Evolutionary conservation across 2,797 vertebrate genomes (phyloP).

Genomic region (Acipenser oxyrinchus): DNA sequence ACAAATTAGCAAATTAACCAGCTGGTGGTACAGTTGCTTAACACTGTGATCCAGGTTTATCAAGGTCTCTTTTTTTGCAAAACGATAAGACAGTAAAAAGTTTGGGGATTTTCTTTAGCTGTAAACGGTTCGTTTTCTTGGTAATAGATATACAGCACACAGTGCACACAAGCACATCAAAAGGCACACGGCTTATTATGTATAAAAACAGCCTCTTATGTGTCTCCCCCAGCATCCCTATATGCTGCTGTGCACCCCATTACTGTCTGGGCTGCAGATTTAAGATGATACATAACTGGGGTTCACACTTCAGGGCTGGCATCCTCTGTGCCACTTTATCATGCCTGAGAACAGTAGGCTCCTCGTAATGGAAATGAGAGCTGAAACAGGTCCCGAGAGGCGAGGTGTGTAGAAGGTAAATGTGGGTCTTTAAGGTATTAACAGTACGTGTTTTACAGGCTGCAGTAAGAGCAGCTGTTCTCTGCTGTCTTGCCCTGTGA

Average conservation of each 20-base stretch:
- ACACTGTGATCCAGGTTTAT: no score
- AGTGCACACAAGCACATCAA: no score
- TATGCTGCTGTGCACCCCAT: not conserved
- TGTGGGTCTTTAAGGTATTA: constrained; percentile 11
- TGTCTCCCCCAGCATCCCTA: no score
- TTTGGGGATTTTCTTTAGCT: no score
- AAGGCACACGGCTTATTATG: no score
- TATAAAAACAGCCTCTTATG: no score
- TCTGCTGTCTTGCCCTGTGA: not conserved
- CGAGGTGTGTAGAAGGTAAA: not conserved
- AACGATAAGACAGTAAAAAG: no score
- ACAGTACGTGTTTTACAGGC: constrained; percentile 4
- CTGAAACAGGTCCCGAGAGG: constrained; percentile 1
- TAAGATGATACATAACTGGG: constrained; percentile 3
- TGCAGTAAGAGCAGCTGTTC: not conserved
- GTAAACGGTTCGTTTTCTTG: no score
- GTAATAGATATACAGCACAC: no score
- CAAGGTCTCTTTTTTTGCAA: no score
- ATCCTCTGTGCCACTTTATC: constrained; percentile 3
- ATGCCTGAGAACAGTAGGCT: not conserved
- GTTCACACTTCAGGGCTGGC: not conserved
- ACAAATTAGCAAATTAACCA: no score
- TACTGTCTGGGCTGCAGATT: constrained; percentile 4
- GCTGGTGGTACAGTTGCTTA: no score
- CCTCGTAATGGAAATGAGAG: constrained; percentile 5